These are phyloP conservation scores for Diorhabda carinulata DNA, from an alignment of 1,140 invertebrate genomes.

Conservation along the genomic window DNA sequence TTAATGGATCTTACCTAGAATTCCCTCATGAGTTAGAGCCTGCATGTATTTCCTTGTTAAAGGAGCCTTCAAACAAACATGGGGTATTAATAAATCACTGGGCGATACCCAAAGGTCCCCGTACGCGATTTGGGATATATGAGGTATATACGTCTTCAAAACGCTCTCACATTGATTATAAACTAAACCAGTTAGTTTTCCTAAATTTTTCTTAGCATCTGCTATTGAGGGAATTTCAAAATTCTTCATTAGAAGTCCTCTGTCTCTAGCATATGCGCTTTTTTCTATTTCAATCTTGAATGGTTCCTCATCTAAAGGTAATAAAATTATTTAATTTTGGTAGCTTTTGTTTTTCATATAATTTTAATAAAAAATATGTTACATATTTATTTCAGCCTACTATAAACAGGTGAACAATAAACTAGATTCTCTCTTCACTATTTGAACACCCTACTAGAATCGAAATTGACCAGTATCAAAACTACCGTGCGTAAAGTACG, in stretches of 20 bases:
- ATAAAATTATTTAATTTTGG: no score
- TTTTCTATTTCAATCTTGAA: constrained; percentile 24
- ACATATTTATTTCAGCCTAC: no score
- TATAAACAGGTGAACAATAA: no score
- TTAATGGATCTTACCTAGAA: constrained; percentile 40
- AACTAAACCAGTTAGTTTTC: constrained; percentile 36
- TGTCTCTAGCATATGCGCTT: constrained; percentile 24
- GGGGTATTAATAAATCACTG: constrained; percentile 43
- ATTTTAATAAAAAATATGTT: no score
- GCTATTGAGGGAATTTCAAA: constrained; percentile 27
- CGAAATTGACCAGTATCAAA: no score
- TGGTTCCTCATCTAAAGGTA: no score
- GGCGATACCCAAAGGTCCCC: constrained; percentile 45
- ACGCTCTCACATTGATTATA: constrained; percentile 37
- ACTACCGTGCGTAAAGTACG: no score
- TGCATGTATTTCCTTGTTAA: constrained; percentile 42
- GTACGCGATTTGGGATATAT: constrained; percentile 35
- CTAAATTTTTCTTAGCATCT: constrained; percentile 30
- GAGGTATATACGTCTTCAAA: constrained; percentile 34
- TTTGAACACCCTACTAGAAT: no score
- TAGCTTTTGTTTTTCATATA: no score
- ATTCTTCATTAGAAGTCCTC: constrained; percentile 23
- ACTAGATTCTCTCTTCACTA: no score
- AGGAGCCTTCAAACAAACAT: constrained; percentile 40
- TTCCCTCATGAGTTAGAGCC: constrained; percentile 48